phyloP scores from a whole-genome alignment of 2,113 vertebrate species.

The Cygnus atratus region DNA sequence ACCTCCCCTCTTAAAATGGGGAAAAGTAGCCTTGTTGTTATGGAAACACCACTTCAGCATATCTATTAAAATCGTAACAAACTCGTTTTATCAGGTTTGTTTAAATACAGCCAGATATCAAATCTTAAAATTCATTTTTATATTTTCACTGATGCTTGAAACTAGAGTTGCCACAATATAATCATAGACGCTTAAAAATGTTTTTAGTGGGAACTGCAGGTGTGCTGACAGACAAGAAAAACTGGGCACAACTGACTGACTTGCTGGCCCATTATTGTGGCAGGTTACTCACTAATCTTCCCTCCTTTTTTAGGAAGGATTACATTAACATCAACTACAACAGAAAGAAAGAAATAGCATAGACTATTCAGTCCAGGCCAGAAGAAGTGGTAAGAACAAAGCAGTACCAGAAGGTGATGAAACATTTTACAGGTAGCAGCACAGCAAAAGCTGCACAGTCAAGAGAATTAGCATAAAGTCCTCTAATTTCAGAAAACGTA shows the following conservation, averaged over 20 bases:
- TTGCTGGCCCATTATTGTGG: not conserved
- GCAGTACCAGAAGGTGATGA: not conserved
- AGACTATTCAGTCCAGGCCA: not conserved
- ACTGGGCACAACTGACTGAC: not conserved
- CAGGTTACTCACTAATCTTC: not conserved
- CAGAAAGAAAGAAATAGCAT: not conserved
- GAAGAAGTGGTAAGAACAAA: not conserved
- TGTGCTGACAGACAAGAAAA: not conserved
- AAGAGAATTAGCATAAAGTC: not conserved
- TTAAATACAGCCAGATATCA: not conserved
- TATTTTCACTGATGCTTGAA: not conserved
- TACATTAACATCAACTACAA: not conserved
- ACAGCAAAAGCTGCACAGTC: not conserved
- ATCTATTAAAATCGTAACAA: not conserved
- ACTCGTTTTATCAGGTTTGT: not conserved
- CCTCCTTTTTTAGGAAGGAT: not conserved
- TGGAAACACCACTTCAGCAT: not conserved
- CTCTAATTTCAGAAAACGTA: not conserved
- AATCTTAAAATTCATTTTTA: not conserved
- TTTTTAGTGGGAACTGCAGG: not conserved
- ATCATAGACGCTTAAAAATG: not conserved
- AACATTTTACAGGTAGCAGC: not conserved
- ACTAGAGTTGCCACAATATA: not conserved
- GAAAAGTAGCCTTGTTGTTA: not conserved
- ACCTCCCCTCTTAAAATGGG: not conserved